Conservation (phyloP, 2,797 vertebrate species). For the Danio tinwini region DNA sequence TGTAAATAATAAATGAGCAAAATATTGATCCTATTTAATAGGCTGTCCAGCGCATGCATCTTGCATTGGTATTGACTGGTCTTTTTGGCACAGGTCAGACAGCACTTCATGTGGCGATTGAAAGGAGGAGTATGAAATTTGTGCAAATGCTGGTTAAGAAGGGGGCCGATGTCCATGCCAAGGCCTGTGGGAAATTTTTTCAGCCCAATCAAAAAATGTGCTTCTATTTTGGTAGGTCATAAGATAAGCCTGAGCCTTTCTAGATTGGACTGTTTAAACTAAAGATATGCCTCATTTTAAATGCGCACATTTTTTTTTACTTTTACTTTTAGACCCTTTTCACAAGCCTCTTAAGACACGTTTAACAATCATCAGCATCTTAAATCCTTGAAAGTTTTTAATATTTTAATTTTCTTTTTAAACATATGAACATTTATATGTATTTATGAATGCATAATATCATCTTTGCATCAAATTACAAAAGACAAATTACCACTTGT, state of each 20-base stretch:
- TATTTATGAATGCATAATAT: too few relatives aligned
- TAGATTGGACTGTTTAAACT: not conserved
- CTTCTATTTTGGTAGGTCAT: conserved; percentile 93
- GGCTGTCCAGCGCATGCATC: not conserved
- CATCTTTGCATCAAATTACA: too few relatives aligned
- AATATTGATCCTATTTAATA: not conserved
- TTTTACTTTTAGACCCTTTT: not conserved
- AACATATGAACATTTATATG: too few relatives aligned
- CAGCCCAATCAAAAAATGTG: conserved; percentile 83
- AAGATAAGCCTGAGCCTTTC: not conserved
- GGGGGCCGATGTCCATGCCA: conserved; percentile 88
- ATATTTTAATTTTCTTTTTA: too few relatives aligned
- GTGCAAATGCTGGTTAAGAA: conserved; percentile 89
- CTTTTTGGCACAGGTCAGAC: conserved; percentile 84
- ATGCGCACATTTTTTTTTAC: not conserved
- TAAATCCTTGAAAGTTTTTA: too few relatives aligned
- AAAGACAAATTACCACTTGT: too few relatives aligned
- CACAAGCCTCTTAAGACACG: too few relatives aligned
- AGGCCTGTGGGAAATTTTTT: conserved; percentile 92
- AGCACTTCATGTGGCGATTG: conserved; percentile 93
- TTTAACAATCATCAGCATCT: too few relatives aligned
- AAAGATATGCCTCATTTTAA: not conserved
- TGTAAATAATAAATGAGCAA: not conserved
- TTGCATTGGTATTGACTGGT: not conserved
- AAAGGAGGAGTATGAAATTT: conserved; percentile 86